Evolutionary conservation across 2,888 invertebrate species (phyloP).

Genomic region (Meloe dianella): DNA sequence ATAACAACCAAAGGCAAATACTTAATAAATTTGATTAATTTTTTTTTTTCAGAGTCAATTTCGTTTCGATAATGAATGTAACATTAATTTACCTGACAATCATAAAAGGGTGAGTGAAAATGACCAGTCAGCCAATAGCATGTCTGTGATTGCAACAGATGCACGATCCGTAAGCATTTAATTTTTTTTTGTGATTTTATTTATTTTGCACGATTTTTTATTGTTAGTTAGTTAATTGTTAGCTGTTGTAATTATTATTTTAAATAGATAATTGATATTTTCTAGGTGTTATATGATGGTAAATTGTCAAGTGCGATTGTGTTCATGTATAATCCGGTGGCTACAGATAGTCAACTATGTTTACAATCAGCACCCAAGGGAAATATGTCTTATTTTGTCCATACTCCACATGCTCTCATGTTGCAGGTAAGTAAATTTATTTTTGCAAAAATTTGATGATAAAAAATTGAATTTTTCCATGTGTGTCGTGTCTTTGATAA

Average conservation of each 20-base stretch:
- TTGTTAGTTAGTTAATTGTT: too few species aligned
- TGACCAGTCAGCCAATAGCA: constrained; percentile 54
- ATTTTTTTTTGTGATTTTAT: constrained; percentile 44
- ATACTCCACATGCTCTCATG: constrained; percentile 99
- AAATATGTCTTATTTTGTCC: constrained; percentile 97
- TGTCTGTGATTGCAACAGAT: constrained; percentile 57
- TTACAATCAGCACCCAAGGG: constrained; percentile 98
- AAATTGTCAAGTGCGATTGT: constrained; percentile 96
- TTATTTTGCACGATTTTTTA: constrained; percentile 28
- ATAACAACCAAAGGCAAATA: too few species aligned
- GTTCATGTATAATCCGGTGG: constrained; percentile 99
- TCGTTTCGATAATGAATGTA: constrained; percentile 99
- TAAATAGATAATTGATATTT: background rate
- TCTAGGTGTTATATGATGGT: constrained; percentile 97
- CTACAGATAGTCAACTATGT: constrained; percentile 98
- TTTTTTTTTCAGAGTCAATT: constrained; percentile 90
- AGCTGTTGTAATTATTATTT: too few species aligned
- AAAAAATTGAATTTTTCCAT: background rate
- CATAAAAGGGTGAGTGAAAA: constrained; percentile 94
- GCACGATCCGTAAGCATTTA: constrained; percentile 67
- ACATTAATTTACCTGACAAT: constrained; percentile 96
- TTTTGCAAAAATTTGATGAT: background rate
- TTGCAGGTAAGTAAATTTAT: constrained; percentile 73
- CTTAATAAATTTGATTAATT: too few species aligned
- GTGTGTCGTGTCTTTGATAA: constrained; percentile 48